Conservation (phyloP, 2,888 invertebrate genomes). For the Myathropa florea region DNA sequence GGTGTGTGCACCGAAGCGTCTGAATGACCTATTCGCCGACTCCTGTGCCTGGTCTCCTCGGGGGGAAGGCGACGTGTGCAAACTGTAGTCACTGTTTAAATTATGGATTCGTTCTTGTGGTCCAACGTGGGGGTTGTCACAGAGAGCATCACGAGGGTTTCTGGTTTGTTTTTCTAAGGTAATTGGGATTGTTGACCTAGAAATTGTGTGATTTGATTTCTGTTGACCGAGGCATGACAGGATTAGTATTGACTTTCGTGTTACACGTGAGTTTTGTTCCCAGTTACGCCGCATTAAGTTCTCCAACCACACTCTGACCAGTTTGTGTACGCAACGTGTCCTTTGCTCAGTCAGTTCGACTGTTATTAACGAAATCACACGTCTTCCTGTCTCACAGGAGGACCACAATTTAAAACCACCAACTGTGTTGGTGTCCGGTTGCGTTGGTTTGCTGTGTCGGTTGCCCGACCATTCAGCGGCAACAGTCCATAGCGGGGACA, state of each 20-base stretch:
- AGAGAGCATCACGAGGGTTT: neutral
- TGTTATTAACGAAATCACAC: neutral
- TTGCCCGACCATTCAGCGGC: neutral
- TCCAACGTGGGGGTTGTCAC: neutral
- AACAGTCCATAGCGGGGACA: slow-evolving; percentile 21
- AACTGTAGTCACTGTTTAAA: slow-evolving; percentile 32
- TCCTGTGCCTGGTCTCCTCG: neutral
- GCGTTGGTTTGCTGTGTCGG: too few species aligned
- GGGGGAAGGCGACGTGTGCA: slow-evolving; percentile 5
- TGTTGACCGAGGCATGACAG: slow-evolving; percentile 60
- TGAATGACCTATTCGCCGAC: slow-evolving; percentile 42
- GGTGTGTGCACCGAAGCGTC: slow-evolving; percentile 42
- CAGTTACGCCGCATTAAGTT: slow-evolving; percentile 23
- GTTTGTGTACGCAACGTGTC: neutral
- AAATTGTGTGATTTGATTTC: slow-evolving; percentile 64
- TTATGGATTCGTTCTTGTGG: slow-evolving; percentile 34
- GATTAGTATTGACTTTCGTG: slow-evolving; percentile 54
- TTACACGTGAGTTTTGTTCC: slow-evolving; percentile 45
- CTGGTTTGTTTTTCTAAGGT: slow-evolving; percentile 52
- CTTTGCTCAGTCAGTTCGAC: too few species aligned
- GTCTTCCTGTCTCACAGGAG: neutral
- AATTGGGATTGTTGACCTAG: slow-evolving; percentile 54
- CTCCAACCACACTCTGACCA: neutral
- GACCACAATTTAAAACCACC: neutral
- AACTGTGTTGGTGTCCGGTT: neutral